These are phyloP conservation scores for Takifugu bimaculatus DNA, from an alignment of 2,113 vertebrate species.

Conservation along the genomic window DNA sequence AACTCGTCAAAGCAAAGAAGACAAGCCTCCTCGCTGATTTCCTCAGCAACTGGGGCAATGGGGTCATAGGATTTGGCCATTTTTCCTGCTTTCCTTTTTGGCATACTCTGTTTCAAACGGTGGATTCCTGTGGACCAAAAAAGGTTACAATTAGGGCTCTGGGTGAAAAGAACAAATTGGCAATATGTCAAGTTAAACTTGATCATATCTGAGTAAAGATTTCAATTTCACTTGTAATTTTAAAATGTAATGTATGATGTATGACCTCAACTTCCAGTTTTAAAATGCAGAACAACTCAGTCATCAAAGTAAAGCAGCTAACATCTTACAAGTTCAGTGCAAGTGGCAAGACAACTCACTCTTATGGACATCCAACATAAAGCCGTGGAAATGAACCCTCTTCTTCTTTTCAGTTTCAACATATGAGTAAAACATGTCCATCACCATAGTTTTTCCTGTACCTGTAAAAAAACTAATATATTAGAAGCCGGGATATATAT, in stretches of 20 bases:
- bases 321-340: neutral
- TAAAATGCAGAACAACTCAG: neutral
- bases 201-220: too few relatives aligned
- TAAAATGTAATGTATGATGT: neutral
- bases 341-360: constrained; percentile 75
- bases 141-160: neutral
- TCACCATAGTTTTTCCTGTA: constrained; percentile 98
- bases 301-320: neutral
- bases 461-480: constrained; percentile 69
- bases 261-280: neutral
- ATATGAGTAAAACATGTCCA: constrained; percentile 97
- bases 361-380: constrained; percentile 96
- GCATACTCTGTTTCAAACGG: constrained; percentile 89
- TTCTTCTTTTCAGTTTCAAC: constrained; percentile 88
- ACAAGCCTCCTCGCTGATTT: constrained; percentile 89
- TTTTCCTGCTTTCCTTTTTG: constrained; percentile 88
- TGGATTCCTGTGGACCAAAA: constrained; percentile 83
- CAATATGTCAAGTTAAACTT: too few relatives aligned
- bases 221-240: neutral
- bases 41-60: constrained; percentile 91
- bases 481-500: neutral
- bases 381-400: constrained; percentile 96
- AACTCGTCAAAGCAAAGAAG: constrained; percentile 98
- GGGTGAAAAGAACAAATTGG: too few relatives aligned
- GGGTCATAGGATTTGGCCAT: constrained; percentile 95